phyloP scores from a whole-genome alignment of 2,888 invertebrate species.

The Leistus spinibarbis region DNA sequence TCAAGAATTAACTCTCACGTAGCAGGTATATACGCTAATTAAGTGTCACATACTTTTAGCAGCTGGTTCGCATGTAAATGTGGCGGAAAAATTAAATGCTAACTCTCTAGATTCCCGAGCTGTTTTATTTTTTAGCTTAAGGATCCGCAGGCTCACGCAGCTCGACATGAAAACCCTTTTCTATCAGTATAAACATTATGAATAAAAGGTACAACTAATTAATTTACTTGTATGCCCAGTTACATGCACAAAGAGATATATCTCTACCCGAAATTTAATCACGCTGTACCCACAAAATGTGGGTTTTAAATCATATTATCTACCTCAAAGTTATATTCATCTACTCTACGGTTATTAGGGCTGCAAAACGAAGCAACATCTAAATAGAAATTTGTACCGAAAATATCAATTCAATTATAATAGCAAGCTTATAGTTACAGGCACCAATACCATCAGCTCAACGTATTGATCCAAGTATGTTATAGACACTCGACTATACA shows the following conservation, averaged over 20 bases:
- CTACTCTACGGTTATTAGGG: too few relatives aligned
- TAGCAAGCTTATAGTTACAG: too few relatives aligned
- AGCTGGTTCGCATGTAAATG: constrained; percentile 25
- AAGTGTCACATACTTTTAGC: constrained; percentile 32
- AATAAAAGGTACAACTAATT: not conserved
- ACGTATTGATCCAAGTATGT: too few relatives aligned
- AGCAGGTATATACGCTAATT: constrained; percentile 31
- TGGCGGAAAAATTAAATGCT: constrained; percentile 23
- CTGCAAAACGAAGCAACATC: too few relatives aligned
- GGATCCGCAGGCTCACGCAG: not conserved
- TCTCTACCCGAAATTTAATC: not conserved
- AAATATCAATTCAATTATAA: too few relatives aligned
- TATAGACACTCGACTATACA: too few relatives aligned
- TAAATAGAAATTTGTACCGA: too few relatives aligned
- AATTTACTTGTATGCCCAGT: not conserved
- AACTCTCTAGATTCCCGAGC: not conserved
- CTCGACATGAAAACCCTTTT: constrained; percentile 22
- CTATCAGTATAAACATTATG: constrained; percentile 20
- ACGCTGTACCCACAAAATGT: too few relatives aligned
- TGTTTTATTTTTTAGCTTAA: not conserved
- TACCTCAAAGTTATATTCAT: too few relatives aligned
- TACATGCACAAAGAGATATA: too few relatives aligned
- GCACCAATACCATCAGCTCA: too few relatives aligned
- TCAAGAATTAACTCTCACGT: constrained; percentile 17
- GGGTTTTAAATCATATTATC: too few relatives aligned